Evolutionary conservation across 37 sponge, comb jelly and placozoan genomes (phyloP), one percentile per base, ranked within the genome.

Genomic region (Crambe crambe): DNA sequence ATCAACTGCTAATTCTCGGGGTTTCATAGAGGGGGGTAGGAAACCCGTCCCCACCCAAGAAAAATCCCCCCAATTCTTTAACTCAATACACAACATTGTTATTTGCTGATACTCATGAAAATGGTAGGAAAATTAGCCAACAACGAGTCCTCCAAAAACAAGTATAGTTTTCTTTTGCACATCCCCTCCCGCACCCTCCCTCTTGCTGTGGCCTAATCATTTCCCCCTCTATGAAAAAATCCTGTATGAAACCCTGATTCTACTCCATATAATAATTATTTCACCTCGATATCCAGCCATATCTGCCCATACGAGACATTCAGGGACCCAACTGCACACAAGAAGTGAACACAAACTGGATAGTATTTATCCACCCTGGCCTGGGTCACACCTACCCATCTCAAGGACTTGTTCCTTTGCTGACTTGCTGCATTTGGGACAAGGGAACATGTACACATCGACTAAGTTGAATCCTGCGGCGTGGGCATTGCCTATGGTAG

Each of bases 401-500:
- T 86, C 91, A 2, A 68, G 26, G 36, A 95, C 95, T 37, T 95
- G 95, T 39, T 66, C 80, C 3, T 79, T 38, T 10, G 89, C 89
- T 64, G 89, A 76, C 38, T 82, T 75, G 31, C 60, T 2, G 64
- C 95, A 95, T 47, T 60, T 84, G 5, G 91, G 91, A 72, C 91
- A 90, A 3, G 95, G 95, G 76, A 95, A 95, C 89, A 95, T 71
- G 68, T 95, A 95, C 56, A 90, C 86, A 58, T 95, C 95, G 9
- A 91, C 86, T 62, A 91, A 73, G 0, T 66, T 2, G 66, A 95
- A 65, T 12, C 92, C 95, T 30, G 83, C 95, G 15, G 51, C 71
- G 42, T 77, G 74, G n/a, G 95, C 95, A 74, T 95, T 90, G 34
- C 68, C 69, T 18, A 95, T 85, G 56, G 77, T 95, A 42, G 25